These are phyloP conservation scores for Salminus brasiliensis DNA, from an alignment of 2,113 vertebrate genomes.

Conservation along the genomic window DNA sequence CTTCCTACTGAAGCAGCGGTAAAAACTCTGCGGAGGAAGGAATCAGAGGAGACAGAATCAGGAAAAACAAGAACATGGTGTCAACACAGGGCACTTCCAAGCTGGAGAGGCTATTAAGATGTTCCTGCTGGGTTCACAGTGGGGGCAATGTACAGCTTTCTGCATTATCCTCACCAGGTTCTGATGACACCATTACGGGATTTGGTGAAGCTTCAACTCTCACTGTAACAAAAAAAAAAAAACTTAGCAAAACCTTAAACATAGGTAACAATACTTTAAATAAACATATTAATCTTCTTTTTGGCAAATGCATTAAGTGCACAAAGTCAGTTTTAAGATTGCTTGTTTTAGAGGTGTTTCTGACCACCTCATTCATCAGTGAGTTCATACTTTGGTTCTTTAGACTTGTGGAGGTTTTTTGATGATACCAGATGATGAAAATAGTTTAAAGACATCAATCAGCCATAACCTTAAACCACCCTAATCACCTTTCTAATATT, in stretches of 20 bases:
- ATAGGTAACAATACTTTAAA: too few relatives aligned
- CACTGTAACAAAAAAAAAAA: too few relatives aligned
- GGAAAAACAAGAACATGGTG: neutral
- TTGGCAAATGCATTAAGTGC: too few relatives aligned
- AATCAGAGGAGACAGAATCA: neutral
- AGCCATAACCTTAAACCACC: too few relatives aligned
- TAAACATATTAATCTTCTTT: too few relatives aligned
- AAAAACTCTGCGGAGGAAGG: neutral
- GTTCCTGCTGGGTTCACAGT: neutral
- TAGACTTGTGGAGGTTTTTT: neutral
- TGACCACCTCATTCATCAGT: conserved; percentile 1
- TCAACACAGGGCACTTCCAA: neutral
- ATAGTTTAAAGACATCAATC: too few relatives aligned
- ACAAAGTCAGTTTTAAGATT: too few relatives aligned
- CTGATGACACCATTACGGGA: neutral
- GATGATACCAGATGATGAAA: too few relatives aligned
- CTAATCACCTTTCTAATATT: too few relatives aligned
- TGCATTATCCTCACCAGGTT: neutral
- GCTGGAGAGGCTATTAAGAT: neutral
- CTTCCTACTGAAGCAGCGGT: neutral
- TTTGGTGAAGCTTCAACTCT: neutral
- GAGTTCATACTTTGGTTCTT: neutral
- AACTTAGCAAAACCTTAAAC: too few relatives aligned
- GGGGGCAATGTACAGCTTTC: neutral
- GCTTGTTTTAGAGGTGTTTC: too few relatives aligned